Evolutionary conservation across 1,140 invertebrate species (phyloP), one percentile per base, ranked within the genome.

Genomic region (Drosophila tsacasi): DNA sequence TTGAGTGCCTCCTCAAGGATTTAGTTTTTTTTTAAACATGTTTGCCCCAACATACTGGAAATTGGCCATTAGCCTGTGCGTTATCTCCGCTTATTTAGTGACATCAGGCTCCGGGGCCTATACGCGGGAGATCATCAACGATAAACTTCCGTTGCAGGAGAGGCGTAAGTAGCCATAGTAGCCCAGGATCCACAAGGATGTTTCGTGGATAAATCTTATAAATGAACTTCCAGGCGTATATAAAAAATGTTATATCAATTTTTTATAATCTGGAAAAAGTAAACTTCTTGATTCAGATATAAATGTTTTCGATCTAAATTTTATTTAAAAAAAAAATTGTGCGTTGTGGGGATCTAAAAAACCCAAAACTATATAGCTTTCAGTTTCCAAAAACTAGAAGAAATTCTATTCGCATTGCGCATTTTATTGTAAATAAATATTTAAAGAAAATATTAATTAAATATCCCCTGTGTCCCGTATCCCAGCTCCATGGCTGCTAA

Each of bases 91-190:
- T 1, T 21, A 71, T 21, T 83, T 19, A 25, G 47, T 91, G 21
- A 37, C 71, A 42, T 57, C 55, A 42, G 66, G 46, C 50, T 32
- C 59, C 19, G 55, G 46, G 42, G 73, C 76, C 12, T 92, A 92
- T 67, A 92, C 91, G 23, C 74, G 91, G 3, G 90, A 93, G 76
- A 93, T 93, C 47, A 42, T 92, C 0, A 93, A 93, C 57, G 77
- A 93, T 68, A 89, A 91, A 32, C 84, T 92, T 21, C 86, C 92
- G 35, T 60, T 93, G 44, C 75, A 91, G 68, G 82, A 91, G 57
- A 79, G 83, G 79, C 92, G 92, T 93, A 85, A 93, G 92, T 81
- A 68, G 1, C 1, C 19, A 21, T 12, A 13, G 5, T 12, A 13
- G 5, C 4, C 2, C 0, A n/a, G 1, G 3, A 13, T 47, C 12